A percentile compares a stretch with the other conserved stretches of the same genome.
phyloP scores from a whole-genome alignment of 2,888 invertebrate species.

The Gymnosoma rotundatum region DNA sequence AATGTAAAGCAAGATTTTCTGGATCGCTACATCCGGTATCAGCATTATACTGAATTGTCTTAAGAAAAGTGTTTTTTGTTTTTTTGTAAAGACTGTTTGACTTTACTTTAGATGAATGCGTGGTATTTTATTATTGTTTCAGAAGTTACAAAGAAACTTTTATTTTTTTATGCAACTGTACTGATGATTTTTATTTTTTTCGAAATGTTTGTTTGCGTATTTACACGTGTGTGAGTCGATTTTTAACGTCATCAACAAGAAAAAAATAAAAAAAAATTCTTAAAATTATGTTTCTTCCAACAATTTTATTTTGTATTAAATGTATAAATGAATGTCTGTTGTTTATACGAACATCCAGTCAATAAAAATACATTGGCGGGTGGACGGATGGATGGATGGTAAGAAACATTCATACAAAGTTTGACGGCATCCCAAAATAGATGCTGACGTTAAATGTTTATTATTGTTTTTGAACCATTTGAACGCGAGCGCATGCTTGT shows the following conservation, averaged over 20 bases:
- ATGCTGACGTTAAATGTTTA: conserved; percentile 63
- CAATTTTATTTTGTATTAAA: conserved; percentile 9
- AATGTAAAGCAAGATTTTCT: too few relatives aligned
- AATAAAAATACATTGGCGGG: too few relatives aligned
- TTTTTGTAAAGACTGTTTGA: too few relatives aligned
- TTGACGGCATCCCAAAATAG: conserved; percentile 52
- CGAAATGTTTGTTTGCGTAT: not conserved
- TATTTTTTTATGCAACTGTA: not conserved
- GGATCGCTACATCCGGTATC: too few relatives aligned
- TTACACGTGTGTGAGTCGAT: not conserved
- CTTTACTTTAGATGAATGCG: too few relatives aligned
- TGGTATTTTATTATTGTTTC: not conserved
- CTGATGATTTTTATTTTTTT: not conserved
- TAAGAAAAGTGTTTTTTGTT: too few relatives aligned
- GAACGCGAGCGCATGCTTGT: conserved; percentile 1
- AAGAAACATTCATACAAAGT: not conserved
- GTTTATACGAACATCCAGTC: not conserved
- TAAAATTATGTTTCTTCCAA: not conserved
- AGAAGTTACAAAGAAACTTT: not conserved
- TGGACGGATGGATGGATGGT: not conserved
- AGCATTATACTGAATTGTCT: too few relatives aligned
- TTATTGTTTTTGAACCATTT: conserved; percentile 42
- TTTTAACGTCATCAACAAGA: not conserved
- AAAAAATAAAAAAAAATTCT: conserved; percentile 2
- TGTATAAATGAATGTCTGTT: conserved; percentile 1